Base-by-base conservation (phyloP, 2,888 invertebrate genomes). In the Graphium colonna region DNA sequence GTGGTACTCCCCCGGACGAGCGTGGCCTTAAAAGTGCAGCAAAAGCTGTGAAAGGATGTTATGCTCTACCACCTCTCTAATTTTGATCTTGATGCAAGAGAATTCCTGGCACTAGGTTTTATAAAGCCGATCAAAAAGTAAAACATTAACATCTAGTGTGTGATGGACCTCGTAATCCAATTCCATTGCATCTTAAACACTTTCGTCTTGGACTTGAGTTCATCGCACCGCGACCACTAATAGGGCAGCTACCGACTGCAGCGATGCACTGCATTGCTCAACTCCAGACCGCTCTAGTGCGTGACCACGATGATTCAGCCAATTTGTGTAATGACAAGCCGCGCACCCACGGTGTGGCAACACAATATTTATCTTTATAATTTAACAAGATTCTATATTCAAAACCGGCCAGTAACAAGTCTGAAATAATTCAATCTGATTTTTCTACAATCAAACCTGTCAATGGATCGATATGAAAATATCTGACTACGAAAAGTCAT, bases 241-340 rank as follows among this genome's bases (percentile, higher is more conserved):
- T 28, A 48, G 15, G 21, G 16, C 31, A n/a, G 18, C 44, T 31
- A 18, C 53, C 36, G 49, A 49, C 56, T 61, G 57, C 59, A 54
- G 51, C 49, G 59, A 61, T 59, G 63, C 60, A 56, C 56, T 51
- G 48, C 46, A 40, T 64, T 64, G 57, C 63, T 52, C 60, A 63
- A 64, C 58, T 44, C 50, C 36, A 53, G 54, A 51, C 21, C 57
- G 58, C 50, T 53, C 38, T 48, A 21, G 56, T 47, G 54, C 60
- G 60, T 66, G 63, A 61, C 60, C 59, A 31, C 56, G 60, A 67
- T 76, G 76, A 76, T 61, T 73, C 73, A 68, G 74, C 71, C 55
- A 56, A 67, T 66, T 63, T 58, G 49, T 51, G 26, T 63, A 65
- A 33, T 73, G 55, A 60, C 56, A 45, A 59, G 51, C 39, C 48